phyloP scores from a whole-genome alignment of 2,113 vertebrate genomes.

The Elgaria multicarinata region DNA sequence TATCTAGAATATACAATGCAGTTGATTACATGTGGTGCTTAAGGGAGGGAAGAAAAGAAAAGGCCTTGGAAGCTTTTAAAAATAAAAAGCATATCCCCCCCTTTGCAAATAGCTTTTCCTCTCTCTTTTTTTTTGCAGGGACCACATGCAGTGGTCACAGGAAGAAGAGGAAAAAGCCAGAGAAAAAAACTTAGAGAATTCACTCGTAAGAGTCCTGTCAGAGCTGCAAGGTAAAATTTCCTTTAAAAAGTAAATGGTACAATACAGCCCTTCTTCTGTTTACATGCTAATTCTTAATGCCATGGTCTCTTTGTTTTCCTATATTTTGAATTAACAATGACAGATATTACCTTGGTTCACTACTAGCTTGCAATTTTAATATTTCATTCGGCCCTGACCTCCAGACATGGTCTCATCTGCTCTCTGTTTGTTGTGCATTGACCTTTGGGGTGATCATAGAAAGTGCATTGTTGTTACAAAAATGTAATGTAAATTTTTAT shows the following conservation, averaged over 20 bases:
- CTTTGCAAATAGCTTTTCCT: slow-evolving; percentile 32
- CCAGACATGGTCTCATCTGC: not conserved
- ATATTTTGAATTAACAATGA: slow-evolving; percentile 10
- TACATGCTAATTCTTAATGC: slow-evolving; percentile 8
- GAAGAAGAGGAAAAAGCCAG: slow-evolving; percentile 83
- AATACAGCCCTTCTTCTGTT: not conserved
- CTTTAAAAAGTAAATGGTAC: not conserved
- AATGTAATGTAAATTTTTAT: not conserved
- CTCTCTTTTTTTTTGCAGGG: slow-evolving; percentile 77
- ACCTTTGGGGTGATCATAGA: not conserved
- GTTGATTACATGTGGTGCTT: slow-evolving; percentile 30
- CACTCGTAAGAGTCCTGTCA: slow-evolving; percentile 74
- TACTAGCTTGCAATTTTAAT: not conserved
- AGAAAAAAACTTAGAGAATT: slow-evolving; percentile 84
- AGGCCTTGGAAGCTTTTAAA: not conserved
- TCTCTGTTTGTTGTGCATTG: not conserved
- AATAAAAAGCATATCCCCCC: slow-evolving; percentile 32
- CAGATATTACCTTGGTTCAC: not conserved
- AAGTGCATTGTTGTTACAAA: not conserved
- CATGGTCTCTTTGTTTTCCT: not conserved
- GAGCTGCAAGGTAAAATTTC: slow-evolving; percentile 82
- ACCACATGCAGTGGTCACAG: slow-evolving; percentile 91
- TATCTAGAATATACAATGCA: slow-evolving; percentile 27
- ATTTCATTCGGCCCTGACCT: not conserved
- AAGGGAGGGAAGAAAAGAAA: slow-evolving; percentile 11